Base-by-base conservation (phyloP, 2,888 invertebrate genomes). In the Trissoscelio sp. region DNA sequence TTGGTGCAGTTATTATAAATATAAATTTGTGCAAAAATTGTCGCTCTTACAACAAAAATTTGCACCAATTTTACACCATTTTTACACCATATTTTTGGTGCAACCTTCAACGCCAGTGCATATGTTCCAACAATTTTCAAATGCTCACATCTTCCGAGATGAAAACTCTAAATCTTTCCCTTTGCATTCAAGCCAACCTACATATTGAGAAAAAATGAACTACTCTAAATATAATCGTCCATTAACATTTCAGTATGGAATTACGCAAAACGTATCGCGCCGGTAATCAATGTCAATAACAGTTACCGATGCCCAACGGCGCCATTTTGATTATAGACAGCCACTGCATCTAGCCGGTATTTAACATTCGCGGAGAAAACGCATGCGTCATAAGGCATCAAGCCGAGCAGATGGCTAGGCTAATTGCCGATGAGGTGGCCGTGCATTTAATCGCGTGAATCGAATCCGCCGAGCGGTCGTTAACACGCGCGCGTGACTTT, bases 401-500 rank as follows among this genome's bases (percentile, higher is more conserved):
- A 42, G 62, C 69, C 85, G 9, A 6, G 31, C 24, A 31, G 78
- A 64, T 58, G 79, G 16, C 39, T 44, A 16, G 34, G 73, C 53
- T 79, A 73, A 79, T 79, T 79, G 60, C 31, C 44, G 69, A 66
- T 37, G 60, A 57, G 64, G 18, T 28, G 44, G 57, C 44, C 42
- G 62, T 51, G 57, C 69, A 44, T 48, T 74, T 28, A 74, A 60
- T 88, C 88, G 86, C 86, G 88, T 88, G 88, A 87, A 86, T 86
- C 85, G 78, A 86, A 81, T 48, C 73, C 79, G 75, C 82, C 66
- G 79, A 58, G 83, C 72, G 79, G 79, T 75, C 74, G 75, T 69
- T 80, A 64, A 75, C 83, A 62, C 84, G 67, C 82, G 84, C 86
- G 85, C 85, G 84, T 85, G 86, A 87, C 86, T 85, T 80, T 82